Evolutionary conservation across 1,140 invertebrate genomes (phyloP), one percentile per base, ranked within the genome.

Genomic region (Tachypleus tridentatus): DNA sequence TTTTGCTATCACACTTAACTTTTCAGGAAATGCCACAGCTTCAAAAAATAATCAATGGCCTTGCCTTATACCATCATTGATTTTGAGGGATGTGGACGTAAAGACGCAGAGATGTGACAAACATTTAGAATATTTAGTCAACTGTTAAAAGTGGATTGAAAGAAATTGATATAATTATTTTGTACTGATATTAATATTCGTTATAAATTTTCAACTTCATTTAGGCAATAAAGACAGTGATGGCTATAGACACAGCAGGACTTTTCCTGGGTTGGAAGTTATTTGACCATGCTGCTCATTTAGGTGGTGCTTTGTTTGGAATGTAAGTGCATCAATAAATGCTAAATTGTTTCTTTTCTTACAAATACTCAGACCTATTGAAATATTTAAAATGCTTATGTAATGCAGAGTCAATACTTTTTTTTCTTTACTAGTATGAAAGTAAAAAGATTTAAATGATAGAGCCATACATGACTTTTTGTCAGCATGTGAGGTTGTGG

Each of bases 221-320:
- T 63, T 75, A 92, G 89, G 94, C 88, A 59, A 83, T 98, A 51
- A 93, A 93, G 80, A 86, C 83, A 7, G 80, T 97, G 58, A 84
- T 97, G 74, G 80, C 82, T 3, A 73, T 97, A 52, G 95, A 98
- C 77, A 75, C 84, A 59, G 79, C 83, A 49, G 94, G 94, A 29
- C 81, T 95, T 53, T 51, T 94, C 4, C 73, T 93, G 48, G 83
- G 89, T n/a, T 98, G 93, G 93, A 86, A 84, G 76, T 83, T 92
- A 65, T 91, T 98, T 75, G 96, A 98, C 75, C 95, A 98, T 80
- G 93, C 94, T n/a, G 95, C 93, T 50, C 96, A 98, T 87, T 83
- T 98, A 70, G 92, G 93, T 60, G 95, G 95, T 61, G 86, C 89
- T 54, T 72, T 93, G 56, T 93, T 87, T 80, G 95, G 95, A 81